Evolutionary conservation across 2,797 vertebrate genomes (phyloP).

Genomic region (Silurus aristotelis): DNA sequence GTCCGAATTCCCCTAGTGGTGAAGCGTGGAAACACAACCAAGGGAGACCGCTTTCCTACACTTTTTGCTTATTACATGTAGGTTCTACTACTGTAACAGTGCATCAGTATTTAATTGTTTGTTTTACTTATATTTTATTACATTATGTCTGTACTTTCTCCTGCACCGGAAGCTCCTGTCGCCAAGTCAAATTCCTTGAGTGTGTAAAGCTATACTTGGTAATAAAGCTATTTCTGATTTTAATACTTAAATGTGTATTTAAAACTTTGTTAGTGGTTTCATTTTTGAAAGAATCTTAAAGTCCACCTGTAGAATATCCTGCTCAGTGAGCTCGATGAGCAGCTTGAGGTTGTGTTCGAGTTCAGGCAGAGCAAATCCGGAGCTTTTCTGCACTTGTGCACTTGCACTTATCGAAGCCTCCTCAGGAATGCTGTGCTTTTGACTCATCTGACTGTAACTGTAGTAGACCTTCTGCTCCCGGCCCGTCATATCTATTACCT

Average conservation of each 20-base stretch:
- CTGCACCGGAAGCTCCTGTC: too few relatives aligned
- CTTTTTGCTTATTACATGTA: background rate
- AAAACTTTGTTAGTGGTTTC: background rate
- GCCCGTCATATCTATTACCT: conserved; percentile 99
- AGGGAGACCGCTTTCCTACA: too few relatives aligned
- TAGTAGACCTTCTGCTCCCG: conserved; percentile 96
- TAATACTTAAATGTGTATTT: background rate
- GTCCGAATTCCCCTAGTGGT: too few relatives aligned
- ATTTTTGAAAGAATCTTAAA: background rate
- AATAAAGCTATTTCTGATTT: too few relatives aligned
- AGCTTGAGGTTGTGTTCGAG: conserved; percentile 97
- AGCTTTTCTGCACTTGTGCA: conserved; percentile 81
- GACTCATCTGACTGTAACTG: conserved; percentile 97
- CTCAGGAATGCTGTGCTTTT: conserved; percentile 92
- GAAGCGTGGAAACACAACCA: too few relatives aligned
- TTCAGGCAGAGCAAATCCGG: conserved; percentile 88
- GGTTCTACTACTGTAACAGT: too few relatives aligned
- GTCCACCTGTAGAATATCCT: conserved; percentile 93
- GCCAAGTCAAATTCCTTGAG: too few relatives aligned
- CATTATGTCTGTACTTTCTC: too few relatives aligned
- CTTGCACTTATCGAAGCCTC: conserved; percentile 76
- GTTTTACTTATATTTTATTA: too few relatives aligned
- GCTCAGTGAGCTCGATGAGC: conserved; percentile 96
- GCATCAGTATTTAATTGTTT: too few relatives aligned
- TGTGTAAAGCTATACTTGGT: too few relatives aligned